Conservation (phyloP, 2,113 vertebrate genomes). For the Carassius carassius region DNA sequence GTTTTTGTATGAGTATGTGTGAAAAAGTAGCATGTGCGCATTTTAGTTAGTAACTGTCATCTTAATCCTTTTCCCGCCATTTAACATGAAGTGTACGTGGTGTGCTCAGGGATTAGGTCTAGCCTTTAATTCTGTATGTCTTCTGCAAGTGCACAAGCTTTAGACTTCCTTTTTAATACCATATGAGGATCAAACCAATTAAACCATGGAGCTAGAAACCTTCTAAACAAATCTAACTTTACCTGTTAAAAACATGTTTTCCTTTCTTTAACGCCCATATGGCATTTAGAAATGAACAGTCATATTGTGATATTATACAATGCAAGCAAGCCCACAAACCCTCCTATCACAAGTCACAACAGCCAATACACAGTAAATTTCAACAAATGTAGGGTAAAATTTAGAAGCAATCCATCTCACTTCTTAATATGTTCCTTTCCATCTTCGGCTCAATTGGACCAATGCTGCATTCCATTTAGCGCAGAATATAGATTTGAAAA, state of each 20-base stretch:
- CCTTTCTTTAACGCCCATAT: background rate
- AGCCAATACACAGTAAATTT: slow-evolving; percentile 54
- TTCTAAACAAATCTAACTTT: background rate
- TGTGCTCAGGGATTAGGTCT: slow-evolving; percentile 56
- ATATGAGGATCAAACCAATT: slow-evolving; percentile 46
- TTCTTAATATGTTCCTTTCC: no score
- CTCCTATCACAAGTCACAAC: slow-evolving; percentile 49
- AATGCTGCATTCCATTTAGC: no score
- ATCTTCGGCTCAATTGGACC: no score
- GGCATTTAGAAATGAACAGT: slow-evolving; percentile 48
- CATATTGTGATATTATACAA: slow-evolving; percentile 37
- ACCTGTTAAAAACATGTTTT: background rate
- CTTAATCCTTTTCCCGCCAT: slow-evolving; percentile 55
- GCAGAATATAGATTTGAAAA: no score
- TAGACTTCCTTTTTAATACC: slow-evolving; percentile 35
- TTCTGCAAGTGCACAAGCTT: slow-evolving; percentile 39
- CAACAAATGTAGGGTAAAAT: slow-evolving; percentile 24
- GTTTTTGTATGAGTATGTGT: no score
- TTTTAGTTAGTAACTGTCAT: no score
- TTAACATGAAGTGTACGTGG: slow-evolving; percentile 52
- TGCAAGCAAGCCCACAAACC: slow-evolving; percentile 1
- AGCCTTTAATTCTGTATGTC: slow-evolving; percentile 53
- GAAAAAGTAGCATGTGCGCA: no score
- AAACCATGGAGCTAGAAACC: slow-evolving; percentile 15
- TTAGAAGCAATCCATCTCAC: no score